Percentiles rank a stretch among this genome's conserved stretches.
Conservation (phyloP, 2,888 invertebrate species). For the Acholoe squamosa region DNA sequence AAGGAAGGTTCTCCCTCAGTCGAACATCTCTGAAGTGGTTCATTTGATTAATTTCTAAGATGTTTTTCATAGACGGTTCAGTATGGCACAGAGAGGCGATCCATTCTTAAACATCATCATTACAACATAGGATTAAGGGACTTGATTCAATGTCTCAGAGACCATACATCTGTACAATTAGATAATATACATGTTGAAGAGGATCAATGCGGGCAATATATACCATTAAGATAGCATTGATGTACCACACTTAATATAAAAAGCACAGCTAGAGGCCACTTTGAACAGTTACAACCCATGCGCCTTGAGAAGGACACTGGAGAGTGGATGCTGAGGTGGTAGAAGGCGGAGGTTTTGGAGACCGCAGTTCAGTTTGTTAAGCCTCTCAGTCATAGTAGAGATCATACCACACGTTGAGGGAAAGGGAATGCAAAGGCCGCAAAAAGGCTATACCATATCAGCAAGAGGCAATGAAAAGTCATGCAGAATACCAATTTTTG, state of each 20-base stretch:
- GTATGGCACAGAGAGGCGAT: background rate
- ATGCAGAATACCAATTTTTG: background rate
- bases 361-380: background rate
- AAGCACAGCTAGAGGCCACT: background rate
- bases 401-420: background rate
- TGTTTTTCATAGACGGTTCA: no score
- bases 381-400: background rate
- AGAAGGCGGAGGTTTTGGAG: background rate
- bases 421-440: background rate
- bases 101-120: slow-evolving; percentile 15
- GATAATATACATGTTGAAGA: background rate
- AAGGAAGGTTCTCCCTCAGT: no score
- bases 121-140: background rate
- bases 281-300: background rate
- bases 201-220: background rate
- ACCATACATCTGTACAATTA: background rate
- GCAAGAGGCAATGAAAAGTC: background rate
- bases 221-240: background rate
- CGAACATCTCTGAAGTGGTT: no score
- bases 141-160: background rate
- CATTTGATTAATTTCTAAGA: no score
- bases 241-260: background rate
- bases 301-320: background rate
- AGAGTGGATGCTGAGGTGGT: background rate
- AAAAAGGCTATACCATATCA: background rate